Percentiles rank a stretch among this genome's conserved stretches.
phyloP scores from a whole-genome alignment of 1,140 invertebrate genomes.

The Rhagoletis pomonella region DNA sequence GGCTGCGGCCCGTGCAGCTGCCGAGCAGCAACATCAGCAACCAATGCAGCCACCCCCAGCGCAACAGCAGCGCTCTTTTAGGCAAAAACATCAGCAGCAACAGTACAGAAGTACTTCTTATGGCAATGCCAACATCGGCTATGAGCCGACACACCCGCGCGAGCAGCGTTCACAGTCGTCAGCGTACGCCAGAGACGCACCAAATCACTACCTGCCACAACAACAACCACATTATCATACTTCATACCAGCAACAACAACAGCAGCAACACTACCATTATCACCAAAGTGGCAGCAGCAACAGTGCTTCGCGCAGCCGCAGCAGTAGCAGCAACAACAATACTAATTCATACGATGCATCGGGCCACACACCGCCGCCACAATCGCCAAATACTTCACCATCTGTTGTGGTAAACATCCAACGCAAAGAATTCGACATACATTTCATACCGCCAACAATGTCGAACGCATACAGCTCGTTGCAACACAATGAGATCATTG shows the following conservation, averaged over 20 bases:
- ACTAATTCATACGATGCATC: constrained; percentile 27
- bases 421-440: constrained; percentile 57
- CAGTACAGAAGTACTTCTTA: constrained; percentile 54
- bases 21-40: constrained; percentile 59
- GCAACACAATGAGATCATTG: constrained; percentile 77
- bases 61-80: constrained; percentile 63
- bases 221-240: constrained; percentile 46
- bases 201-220: constrained; percentile 22
- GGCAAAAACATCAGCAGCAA: constrained; percentile 61
- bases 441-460: constrained; percentile 58
- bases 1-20: constrained; percentile 68
- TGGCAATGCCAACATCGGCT: constrained; percentile 42
- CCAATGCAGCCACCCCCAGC: constrained; percentile 52
- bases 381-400: constrained; percentile 41
- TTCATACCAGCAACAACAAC: constrained; percentile 46
- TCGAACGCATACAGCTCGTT: constrained; percentile 44
- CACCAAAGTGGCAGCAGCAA: constrained; percentile 55
- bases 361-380: constrained; percentile 8
- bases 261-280: constrained; percentile 46
- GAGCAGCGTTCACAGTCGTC: constrained; percentile 31
- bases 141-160: constrained; percentile 40
- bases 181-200: not conserved
- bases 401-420: constrained; percentile 23
- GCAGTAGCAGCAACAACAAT: constrained; percentile 50
- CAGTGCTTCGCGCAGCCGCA: constrained; percentile 45